These are phyloP conservation scores for Hirudinaria manillensis DNA, from an alignment of 2,888 invertebrate species.

Conservation along the genomic window DNA sequence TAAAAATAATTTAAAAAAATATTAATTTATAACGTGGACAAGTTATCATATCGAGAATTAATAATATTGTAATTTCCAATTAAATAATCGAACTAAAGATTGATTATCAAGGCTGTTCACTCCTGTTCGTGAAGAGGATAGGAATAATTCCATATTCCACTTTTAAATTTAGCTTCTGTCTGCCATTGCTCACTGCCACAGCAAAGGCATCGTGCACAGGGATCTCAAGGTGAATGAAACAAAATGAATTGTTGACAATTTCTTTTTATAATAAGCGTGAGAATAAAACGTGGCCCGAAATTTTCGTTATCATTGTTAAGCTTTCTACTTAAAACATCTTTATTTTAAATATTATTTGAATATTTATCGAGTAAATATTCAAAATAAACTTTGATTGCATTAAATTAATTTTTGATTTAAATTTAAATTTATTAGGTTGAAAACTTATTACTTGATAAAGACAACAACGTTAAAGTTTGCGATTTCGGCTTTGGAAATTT, in stretches of 20 bases:
- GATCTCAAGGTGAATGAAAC: conserved; percentile 20
- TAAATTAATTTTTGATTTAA: not conserved
- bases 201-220: conserved; percentile 25
- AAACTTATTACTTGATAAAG: conserved; percentile 18
- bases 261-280: not conserved
- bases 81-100: too few species aligned
- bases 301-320: not conserved
- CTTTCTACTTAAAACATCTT: too few species aligned
- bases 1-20: not conserved
- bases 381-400: not conserved
- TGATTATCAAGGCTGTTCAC: too few species aligned
- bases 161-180: conserved; percentile 20
- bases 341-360: too few species aligned
- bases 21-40: not conserved
- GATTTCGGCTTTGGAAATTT: conserved; percentile 29
- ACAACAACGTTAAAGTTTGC: conserved; percentile 20
- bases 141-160: too few species aligned
- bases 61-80: too few species aligned
- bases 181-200: conserved; percentile 26
- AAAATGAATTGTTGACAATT: not conserved
- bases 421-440: conserved; percentile 11
- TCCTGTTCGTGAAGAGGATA: too few species aligned
- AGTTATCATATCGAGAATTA: not conserved
- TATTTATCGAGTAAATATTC: too few species aligned
- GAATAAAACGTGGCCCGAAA: not conserved